phyloP scores from a whole-genome alignment of 2,797 vertebrate species.

The Sebastes diploproa region DNA sequence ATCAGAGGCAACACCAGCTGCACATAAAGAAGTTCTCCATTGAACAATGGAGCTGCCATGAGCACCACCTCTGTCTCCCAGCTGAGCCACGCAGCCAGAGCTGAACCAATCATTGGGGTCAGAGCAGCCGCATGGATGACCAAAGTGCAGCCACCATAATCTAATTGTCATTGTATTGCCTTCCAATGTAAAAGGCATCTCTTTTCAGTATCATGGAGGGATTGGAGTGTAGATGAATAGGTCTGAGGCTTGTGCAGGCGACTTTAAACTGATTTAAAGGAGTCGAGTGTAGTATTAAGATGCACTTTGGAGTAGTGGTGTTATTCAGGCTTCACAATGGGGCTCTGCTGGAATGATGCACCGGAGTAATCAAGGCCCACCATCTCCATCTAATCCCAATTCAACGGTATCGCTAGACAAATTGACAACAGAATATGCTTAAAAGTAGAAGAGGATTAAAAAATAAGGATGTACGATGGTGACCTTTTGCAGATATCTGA shows the following conservation, averaged over 20 bases:
- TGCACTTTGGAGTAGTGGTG: slow-evolving; percentile 77
- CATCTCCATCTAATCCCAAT: slow-evolving; percentile 64
- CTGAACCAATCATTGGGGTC: slow-evolving; percentile 79
- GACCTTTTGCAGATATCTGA: too few relatives aligned
- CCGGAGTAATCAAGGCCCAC: slow-evolving; percentile 56
- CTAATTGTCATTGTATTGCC: slow-evolving; percentile 86
- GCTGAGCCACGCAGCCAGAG: slow-evolving; percentile 72
- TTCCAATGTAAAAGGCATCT: slow-evolving; percentile 80
- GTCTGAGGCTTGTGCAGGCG: slow-evolving; percentile 65
- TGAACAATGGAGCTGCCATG: slow-evolving; percentile 76
- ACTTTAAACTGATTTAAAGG: slow-evolving; percentile 83
- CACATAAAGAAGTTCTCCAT: slow-evolving; percentile 78
- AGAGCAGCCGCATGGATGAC: slow-evolving; percentile 77
- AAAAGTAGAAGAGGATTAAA: slow-evolving; percentile 8
- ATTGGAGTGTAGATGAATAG: slow-evolving; percentile 79
- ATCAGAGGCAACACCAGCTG: slow-evolving; percentile 78
- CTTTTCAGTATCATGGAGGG: slow-evolving; percentile 75
- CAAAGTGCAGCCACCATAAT: slow-evolving; percentile 82
- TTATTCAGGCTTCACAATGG: slow-evolving; percentile 77
- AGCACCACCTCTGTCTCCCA: slow-evolving; percentile 78
- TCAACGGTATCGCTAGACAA: slow-evolving; percentile 29
- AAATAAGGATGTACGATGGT: neutral
- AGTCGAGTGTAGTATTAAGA: slow-evolving; percentile 79
- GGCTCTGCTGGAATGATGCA: slow-evolving; percentile 54
- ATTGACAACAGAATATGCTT: slow-evolving; percentile 39